phyloP scores from a whole-genome alignment of 2,888 invertebrate species.

The Mesorhabditis belari region DNA sequence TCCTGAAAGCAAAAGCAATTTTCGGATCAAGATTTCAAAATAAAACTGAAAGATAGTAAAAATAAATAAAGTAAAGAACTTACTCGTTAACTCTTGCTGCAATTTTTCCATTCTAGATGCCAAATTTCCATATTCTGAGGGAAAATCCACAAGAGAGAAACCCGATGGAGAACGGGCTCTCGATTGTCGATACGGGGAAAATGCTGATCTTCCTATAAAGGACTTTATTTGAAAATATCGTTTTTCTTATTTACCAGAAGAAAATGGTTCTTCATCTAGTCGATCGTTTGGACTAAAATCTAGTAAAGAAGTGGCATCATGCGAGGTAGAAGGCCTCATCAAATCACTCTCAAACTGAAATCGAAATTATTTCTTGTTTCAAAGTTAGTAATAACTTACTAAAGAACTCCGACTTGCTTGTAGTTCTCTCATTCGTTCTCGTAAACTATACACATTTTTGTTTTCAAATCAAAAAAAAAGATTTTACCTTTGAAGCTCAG shows the following conservation, averaged over 20 bases:
- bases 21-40: no score
- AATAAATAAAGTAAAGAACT: no score
- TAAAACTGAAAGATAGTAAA: no score
- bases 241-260: neutral
- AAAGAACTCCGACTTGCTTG: neutral
- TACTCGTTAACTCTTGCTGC: neutral
- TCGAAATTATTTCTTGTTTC: neutral
- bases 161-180: neutral
- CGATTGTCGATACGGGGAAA: neutral
- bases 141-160: neutral
- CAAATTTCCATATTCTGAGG: neutral
- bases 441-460: no score
- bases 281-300: neutral
- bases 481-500: neutral
- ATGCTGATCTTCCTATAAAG: neutral
- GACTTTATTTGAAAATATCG: neutral
- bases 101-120: neutral
- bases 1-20: neutral
- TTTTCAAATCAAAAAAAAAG: no score
- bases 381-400: neutral
- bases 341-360: neutral
- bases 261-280: neutral
- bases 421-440: neutral
- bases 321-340: neutral
- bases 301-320: neutral